A percentile compares a stretch with the other conserved stretches of the same genome.
phyloP scores from a whole-genome alignment of 2,797 vertebrate genomes.

The Danio kyathit region DNA sequence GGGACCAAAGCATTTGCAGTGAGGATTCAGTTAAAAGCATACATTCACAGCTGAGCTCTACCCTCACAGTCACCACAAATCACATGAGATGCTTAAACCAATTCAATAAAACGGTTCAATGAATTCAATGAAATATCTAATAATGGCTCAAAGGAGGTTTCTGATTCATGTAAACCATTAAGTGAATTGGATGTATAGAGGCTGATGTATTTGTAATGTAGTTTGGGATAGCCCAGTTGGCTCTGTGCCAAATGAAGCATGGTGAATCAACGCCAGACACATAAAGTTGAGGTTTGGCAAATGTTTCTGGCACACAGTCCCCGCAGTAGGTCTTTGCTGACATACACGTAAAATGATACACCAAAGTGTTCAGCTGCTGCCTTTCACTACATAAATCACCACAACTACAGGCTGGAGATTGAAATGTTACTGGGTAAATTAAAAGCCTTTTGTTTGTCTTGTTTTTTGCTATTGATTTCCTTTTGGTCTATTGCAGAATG shows the following conservation, averaged over 20 bases:
- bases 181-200: not conserved
- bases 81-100: not conserved
- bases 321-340: conserved; percentile 30
- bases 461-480: not conserved
- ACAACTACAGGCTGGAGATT: not conserved
- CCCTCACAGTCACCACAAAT: conserved; percentile 20
- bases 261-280: not conserved
- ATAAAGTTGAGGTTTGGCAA: conserved; percentile 31
- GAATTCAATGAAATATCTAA: conserved; percentile 6
- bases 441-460: not conserved
- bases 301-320: conserved; percentile 1
- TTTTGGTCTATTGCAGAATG: not conserved
- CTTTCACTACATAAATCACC: conserved; percentile 13
- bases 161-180: not conserved
- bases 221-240: not conserved
- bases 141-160: not conserved
- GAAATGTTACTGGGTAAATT: not conserved
- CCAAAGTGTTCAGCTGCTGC: conserved; percentile 2
- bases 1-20: not conserved
- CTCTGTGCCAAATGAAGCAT: not conserved
- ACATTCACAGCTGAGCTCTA: conserved; percentile 41
- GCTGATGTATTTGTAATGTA: not conserved
- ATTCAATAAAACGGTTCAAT: not conserved
- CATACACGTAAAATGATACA: conserved; percentile 26
- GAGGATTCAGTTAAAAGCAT: conserved; percentile 14